phyloP scores from a whole-genome alignment of 1,140 invertebrate species.

The Pinna nobilis region DNA sequence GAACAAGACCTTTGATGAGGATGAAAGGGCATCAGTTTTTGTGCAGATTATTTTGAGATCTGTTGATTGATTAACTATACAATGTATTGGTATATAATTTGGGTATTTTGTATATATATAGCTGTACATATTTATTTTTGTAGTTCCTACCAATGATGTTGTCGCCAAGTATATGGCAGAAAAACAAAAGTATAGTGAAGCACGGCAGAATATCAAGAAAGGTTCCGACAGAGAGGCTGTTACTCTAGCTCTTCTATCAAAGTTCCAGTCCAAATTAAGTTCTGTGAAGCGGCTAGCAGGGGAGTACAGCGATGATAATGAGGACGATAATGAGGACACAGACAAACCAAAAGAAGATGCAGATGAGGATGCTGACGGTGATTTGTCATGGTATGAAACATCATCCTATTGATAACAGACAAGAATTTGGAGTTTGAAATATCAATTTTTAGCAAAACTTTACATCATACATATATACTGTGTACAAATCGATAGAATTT shows the following conservation, averaged over 20 bases:
- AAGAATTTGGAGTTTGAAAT: no score
- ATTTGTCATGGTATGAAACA: slow-evolving; percentile 74
- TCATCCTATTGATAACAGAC: no score
- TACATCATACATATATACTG: no score
- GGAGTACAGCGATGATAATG: slow-evolving; percentile 70
- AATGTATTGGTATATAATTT: no score
- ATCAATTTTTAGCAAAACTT: no score
- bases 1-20: no score
- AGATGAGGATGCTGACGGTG: slow-evolving; percentile 61
- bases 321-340: slow-evolving; percentile 67
- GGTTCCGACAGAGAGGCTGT: slow-evolving; percentile 74
- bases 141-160: slow-evolving; percentile 79
- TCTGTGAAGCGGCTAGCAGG: slow-evolving; percentile 75
- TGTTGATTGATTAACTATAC: no score
- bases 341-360: slow-evolving; percentile 59
- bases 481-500: no score
- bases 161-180: slow-evolving; percentile 85
- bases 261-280: slow-evolving; percentile 88
- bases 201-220: slow-evolving; percentile 81
- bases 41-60: no score
- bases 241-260: slow-evolving; percentile 86
- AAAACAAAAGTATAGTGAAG: slow-evolving; percentile 82
- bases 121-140: no score
- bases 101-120: no score
- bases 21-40: no score